Evolutionary conservation across 2,113 vertebrate species (phyloP), one percentile per base, ranked within the genome.

Genomic region (Pavo muticus): DNA sequence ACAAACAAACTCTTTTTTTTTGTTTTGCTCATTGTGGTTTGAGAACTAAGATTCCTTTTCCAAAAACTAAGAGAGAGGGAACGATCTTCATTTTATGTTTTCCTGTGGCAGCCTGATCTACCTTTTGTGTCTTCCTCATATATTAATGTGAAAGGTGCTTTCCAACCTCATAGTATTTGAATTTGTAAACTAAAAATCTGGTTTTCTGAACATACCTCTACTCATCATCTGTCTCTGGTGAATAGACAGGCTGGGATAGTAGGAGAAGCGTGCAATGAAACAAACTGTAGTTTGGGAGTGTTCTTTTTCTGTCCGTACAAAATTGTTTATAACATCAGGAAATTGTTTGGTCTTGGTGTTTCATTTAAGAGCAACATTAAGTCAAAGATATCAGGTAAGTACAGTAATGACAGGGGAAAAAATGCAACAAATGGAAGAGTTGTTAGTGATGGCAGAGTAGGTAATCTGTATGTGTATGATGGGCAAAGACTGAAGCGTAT

Each of bases 21-120:
- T 24, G 14, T 97, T 98, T 98, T 98, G 98, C 97, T 98, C 96
- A 98, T 95, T 97, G 98, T 98, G 98, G 98, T 98, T 98, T 98
- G 97, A 98, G 97, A 98, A 97, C 97, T 87, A 94, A 93, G 35
- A 94, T 67, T 83, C 88, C 86, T 94, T 56, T 90, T 93, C 85
- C 40, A 42, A 52, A 95, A 95, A 95, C 88, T n/a, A 87, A 91
- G 37, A 87, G 52, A 79, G 35, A 85, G 30, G 60, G 64, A 60
- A 52, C n/a, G 15, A 78, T 81, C 73, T 96, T 76, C 44, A 77
- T 95, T 81, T 96, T 96, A 65, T 76, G 80, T 91, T 90, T 96
- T 76, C 56, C 32, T 96, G 74, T 97, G 90, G 84, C 8, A 95
- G 50, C 80, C 56, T 86, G 21, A 94, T 82, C 90, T 97, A 84